Percentiles rank a stretch among this genome's conserved stretches.
phyloP scores from a whole-genome alignment of 2,797 vertebrate species.

The Sylvilagus floridanus region DNA sequence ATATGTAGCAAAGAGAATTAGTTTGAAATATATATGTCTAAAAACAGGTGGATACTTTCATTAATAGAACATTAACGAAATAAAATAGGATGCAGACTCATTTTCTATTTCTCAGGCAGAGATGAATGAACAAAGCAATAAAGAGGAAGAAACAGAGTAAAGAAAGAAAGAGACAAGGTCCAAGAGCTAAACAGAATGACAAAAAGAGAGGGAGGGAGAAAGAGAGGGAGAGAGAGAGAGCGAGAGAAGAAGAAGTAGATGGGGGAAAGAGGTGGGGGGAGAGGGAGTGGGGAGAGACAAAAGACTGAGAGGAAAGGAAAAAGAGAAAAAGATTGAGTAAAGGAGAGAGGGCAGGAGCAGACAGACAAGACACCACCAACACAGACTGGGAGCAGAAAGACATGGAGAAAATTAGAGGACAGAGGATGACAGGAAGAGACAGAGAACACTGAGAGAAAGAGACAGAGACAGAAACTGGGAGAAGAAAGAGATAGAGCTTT shows the following conservation, averaged over 20 bases:
- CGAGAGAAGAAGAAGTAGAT: background rate
- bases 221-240: background rate
- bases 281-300: background rate
- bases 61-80: constrained; percentile 33
- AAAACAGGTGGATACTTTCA: background rate
- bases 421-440: no score
- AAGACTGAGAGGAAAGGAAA: background rate
- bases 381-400: background rate
- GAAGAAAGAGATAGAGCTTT: background rate
- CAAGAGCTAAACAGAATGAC: background rate
- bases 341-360: background rate
- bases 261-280: background rate
- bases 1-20: background rate
- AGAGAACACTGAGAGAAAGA: background rate
- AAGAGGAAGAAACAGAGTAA: constrained; percentile 1
- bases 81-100: background rate
- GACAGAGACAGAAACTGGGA: background rate
- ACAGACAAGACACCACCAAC: background rate
- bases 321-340: background rate
- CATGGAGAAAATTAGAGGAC: no score
- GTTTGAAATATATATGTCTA: constrained; percentile 13
- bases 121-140: constrained; percentile 28
- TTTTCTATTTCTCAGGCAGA: constrained; percentile 31
- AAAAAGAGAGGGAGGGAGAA: background rate
- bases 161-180: background rate